These are phyloP conservation scores for Teinopalpus imperialis DNA, from an alignment of 2,888 invertebrate genomes.

Conservation along the genomic window DNA sequence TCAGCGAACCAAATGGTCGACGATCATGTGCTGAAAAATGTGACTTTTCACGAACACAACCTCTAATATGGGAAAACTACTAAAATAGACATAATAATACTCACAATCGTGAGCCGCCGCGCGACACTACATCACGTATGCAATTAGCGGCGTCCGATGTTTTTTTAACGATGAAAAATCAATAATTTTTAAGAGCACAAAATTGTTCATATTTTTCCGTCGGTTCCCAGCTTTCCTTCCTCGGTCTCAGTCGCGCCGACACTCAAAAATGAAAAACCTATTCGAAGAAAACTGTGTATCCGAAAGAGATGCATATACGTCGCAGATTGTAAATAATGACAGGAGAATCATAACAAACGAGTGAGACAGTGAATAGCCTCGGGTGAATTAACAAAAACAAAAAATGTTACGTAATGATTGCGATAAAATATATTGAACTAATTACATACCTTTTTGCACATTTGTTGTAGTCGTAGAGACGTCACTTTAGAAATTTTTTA, in stretches of 20 bases:
- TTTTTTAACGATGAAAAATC: constrained; percentile 78
- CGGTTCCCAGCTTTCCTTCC: constrained; percentile 59
- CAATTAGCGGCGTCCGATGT: constrained; percentile 59
- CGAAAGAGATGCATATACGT: constrained; percentile 69
- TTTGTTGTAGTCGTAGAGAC: constrained; percentile 34
- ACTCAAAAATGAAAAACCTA: constrained; percentile 78
- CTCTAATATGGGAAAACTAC: constrained; percentile 58
- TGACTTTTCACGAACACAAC: constrained; percentile 63
- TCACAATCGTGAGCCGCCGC: constrained; percentile 52
- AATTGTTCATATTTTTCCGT: constrained; percentile 77
- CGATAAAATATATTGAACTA: constrained; percentile 23
- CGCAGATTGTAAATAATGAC: constrained; percentile 75
- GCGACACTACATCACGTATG: constrained; percentile 58
- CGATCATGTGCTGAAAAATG: constrained; percentile 67
- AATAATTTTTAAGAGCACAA: constrained; percentile 78
- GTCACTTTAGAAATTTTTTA: constrained; percentile 39
- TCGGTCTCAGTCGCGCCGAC: constrained; percentile 59
- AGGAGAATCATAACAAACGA: constrained; percentile 75
- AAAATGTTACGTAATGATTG: constrained; percentile 52
- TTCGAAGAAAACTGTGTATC: constrained; percentile 66
- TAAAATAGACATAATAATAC: constrained; percentile 54
- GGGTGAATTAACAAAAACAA: constrained; percentile 56
- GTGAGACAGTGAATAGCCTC: constrained; percentile 57
- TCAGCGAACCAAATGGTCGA: constrained; percentile 56
- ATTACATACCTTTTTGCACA: constrained; percentile 43